A percentile compares a stretch with the other conserved stretches of the same genome.
These are phyloP conservation scores for Neelides sp. DNA, from an alignment of 1,140 invertebrate genomes.

Conservation along the genomic window DNA sequence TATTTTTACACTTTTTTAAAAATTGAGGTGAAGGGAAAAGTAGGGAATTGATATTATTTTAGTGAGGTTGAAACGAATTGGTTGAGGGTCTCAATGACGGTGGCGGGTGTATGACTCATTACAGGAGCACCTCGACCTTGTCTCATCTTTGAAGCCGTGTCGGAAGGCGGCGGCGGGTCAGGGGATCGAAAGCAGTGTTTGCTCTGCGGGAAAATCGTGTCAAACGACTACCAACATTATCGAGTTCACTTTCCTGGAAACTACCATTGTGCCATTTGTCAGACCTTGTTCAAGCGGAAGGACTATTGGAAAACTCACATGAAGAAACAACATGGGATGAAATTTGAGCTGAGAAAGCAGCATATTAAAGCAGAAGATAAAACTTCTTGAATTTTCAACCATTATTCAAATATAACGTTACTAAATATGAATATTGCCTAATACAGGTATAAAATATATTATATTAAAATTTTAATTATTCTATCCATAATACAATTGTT, in stretches of 20 bases:
- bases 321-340: constrained; percentile 12
- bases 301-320: constrained; percentile 28
- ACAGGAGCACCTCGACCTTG: constrained; percentile 22
- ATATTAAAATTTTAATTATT: no score
- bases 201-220: constrained; percentile 23
- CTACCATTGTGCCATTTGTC: constrained; percentile 21
- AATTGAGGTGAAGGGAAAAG: no score
- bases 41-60: not conserved
- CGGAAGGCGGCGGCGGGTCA: constrained; percentile 2
- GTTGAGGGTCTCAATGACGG: no score
- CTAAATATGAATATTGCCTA: no score
- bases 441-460: no score
- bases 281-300: constrained; percentile 22
- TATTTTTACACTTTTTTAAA: no score
- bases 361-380: no score
- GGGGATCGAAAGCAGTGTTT: constrained; percentile 20
- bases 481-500: no score
- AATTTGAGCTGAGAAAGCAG: not conserved
- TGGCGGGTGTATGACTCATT: no score
- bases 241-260: constrained; percentile 25
- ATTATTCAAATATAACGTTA: no score
- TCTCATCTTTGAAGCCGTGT: constrained; percentile 22
- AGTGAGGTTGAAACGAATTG: not conserved
- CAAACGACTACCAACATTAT: constrained; percentile 28
- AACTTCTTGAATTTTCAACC: no score